A percentile compares a stretch with the other conserved stretches of the same genome.
Evolutionary conservation across 2,113 vertebrate genomes (phyloP).

Genomic region (Sander lucioperca): DNA sequence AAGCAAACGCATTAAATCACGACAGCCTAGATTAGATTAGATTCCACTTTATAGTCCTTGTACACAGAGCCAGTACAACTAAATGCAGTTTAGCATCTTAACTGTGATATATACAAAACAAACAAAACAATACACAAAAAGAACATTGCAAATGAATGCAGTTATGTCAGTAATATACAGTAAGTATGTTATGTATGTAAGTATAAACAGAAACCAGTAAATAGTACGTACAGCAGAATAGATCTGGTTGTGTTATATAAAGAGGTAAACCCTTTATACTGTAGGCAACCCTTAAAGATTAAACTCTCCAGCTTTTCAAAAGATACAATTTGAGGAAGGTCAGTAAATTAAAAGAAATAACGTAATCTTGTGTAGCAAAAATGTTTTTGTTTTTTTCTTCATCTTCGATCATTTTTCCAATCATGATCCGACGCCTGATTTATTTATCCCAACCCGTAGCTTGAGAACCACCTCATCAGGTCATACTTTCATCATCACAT

Average conservation of each 20-base stretch:
- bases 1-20: background rate
- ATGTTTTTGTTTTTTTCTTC: too few relatives aligned
- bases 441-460: too few relatives aligned
- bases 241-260: background rate
- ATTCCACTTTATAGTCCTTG: background rate
- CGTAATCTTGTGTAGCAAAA: too few relatives aligned
- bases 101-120: background rate
- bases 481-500: too few relatives aligned
- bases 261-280: too few relatives aligned
- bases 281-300: background rate
- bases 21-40: background rate
- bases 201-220: background rate
- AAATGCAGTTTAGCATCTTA: too few relatives aligned
- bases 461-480: too few relatives aligned
- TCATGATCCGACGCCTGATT: too few relatives aligned
- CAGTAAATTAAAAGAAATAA: too few relatives aligned
- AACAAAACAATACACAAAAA: background rate
- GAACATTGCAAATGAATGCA: background rate
- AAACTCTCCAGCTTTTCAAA: background rate
- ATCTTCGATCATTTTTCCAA: too few relatives aligned
- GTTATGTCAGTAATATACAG: background rate
- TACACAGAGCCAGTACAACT: background rate
- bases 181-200: background rate
- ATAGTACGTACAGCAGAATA: background rate
- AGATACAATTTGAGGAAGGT: too few relatives aligned